Evolutionary conservation across 2,888 invertebrate genomes (phyloP), one percentile per base, ranked within the genome.

Genomic region (Synanthedon tipuliformis): DNA sequence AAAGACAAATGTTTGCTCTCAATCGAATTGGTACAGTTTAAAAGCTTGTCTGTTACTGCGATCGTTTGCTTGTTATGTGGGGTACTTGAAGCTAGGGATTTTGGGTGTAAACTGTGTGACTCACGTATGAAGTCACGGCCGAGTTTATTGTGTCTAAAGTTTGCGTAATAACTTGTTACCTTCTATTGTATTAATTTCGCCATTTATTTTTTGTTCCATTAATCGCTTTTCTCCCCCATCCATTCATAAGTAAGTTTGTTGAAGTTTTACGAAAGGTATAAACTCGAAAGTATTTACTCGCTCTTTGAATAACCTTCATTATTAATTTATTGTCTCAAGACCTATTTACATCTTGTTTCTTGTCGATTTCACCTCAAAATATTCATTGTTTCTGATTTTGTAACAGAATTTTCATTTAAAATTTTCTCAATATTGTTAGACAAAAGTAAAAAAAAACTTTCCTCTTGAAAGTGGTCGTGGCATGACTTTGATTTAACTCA

Each of bases 41-140:
- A 57, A 57, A 59, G 59, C 62, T 57, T 61, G 58, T 62, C 56
- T 59, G 61, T 66, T 13, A 62, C 69, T 71, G 65, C 71, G 66
- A 70, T 67, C 69, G 69, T 75, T 73, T 69, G 65, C 71, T 59
- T 60, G 58, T 52, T 16, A 49, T 49, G 49, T 49, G 7, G 59
- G 23, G 58, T 12, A 13, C 45, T 16, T 49, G 5, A 45, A 10
- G 23, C 49, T 49, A 58, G 65, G 61, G 68, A 66, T 68, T 71
- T 78, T 75, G 56, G 68, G 62, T 50, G 61, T 63, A 64, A 63
- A 59, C 56, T 57, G 56, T 57, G 56, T 79, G 78, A 78, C 58
- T 76, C 78, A 79, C 58, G 48, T 57, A 62, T 71, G 65, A 70
- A 74, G 67, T 73, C 71, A 74, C 66, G 64, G 60, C 57, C 57